These are phyloP conservation scores for Carabus problematicus DNA, from an alignment of 2,888 invertebrate genomes.

Conservation along the genomic window DNA sequence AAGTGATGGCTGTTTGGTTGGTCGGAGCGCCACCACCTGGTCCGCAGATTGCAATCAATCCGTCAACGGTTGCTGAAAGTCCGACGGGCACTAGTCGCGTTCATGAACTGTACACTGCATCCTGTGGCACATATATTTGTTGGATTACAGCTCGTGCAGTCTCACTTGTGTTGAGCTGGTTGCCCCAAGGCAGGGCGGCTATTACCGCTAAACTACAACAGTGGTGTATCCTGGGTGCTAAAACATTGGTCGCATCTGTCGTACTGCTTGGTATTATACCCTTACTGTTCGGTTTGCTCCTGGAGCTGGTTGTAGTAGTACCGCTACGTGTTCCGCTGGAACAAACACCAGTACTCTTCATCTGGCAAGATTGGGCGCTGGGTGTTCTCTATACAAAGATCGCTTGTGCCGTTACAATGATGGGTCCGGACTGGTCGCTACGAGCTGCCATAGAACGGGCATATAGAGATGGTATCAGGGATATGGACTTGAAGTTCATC, in stretches of 20 bases:
- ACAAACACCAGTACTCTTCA: slow-evolving; percentile 87
- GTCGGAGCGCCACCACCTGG: slow-evolving; percentile 62
- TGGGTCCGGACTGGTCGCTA: slow-evolving; percentile 97
- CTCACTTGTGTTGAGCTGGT: slow-evolving; percentile 83
- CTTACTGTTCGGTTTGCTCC: slow-evolving; percentile 86
- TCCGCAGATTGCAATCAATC: slow-evolving; percentile 52
- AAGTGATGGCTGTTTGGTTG: slow-evolving; percentile 87
- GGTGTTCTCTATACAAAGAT: slow-evolving; percentile 98
- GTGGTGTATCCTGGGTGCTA: slow-evolving; percentile 76
- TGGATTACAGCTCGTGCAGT: slow-evolving; percentile 89
- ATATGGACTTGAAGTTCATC: slow-evolving; percentile 89
- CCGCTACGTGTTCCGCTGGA: slow-evolving; percentile 91
- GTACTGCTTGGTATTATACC: slow-evolving; percentile 91
- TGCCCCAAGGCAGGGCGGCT: slow-evolving; percentile 86
- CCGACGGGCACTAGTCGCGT: slow-evolving; percentile 63
- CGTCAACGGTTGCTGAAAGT: slow-evolving; percentile 46
- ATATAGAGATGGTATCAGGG: slow-evolving; percentile 91
- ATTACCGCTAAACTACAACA: slow-evolving; percentile 74
- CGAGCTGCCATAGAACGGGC: slow-evolving; percentile 91
- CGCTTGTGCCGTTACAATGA: slow-evolving; percentile 93
- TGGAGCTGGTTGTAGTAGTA: slow-evolving; percentile 90
- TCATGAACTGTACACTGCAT: slow-evolving; percentile 96
- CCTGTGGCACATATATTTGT: slow-evolving; percentile 92
- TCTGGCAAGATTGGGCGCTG: slow-evolving; percentile 97
- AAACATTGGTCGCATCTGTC: slow-evolving; percentile 77